Evolutionary conservation across 2,888 invertebrate species (phyloP), one percentile per base, ranked within the genome.

Genomic region (Cataglyphis livida): DNA sequence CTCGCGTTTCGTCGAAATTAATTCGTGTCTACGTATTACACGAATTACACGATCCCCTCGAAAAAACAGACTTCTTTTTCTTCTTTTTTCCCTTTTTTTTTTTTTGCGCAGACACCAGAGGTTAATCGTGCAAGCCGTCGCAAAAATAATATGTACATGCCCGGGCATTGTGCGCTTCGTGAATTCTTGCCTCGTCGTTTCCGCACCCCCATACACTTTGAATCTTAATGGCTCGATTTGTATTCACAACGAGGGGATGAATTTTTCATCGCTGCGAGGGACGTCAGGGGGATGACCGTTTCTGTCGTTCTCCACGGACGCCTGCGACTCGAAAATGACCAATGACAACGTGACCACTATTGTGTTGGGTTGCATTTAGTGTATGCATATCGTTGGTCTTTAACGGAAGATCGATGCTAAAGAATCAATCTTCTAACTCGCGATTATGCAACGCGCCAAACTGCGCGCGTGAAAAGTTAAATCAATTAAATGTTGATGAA

Each of bases 191-290:
- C 74, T 62, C 79, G 54, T 35, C 68, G 65, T 73, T 38, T 79
- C 57, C 74, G 76, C 48, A 25, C n/a, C 66, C 7, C 61, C 86
- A 83, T 64, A 81, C 84, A 91, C 91, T 91, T 87, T 89, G 88
- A 90, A 91, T 91, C 90, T 91, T 91, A 91, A 92, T 91, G 89
- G 89, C 89, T 85, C 91, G 86, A 91, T 92, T 89, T 91, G 90
- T 92, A 92, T 92, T 91, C 92, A 90, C 88, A 88, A 88, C 89
- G 90, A 90, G 89, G 86, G 85, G 86, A 90, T 90, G 90, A 90
- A 92, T 91, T 91, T 91, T 91, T 90, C 90, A 90, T 90, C 84
- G 88, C 41, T 81, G 38, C 79, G 71, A 71, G 70, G 44, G 59
- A 70, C 51, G 81, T 70, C 64, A 81, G 81, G 82, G 81, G 65